Percentiles rank a stretch among this genome's conserved stretches.
phyloP scores from a whole-genome alignment of 2,888 invertebrate species.

The Ctena decussata region DNA sequence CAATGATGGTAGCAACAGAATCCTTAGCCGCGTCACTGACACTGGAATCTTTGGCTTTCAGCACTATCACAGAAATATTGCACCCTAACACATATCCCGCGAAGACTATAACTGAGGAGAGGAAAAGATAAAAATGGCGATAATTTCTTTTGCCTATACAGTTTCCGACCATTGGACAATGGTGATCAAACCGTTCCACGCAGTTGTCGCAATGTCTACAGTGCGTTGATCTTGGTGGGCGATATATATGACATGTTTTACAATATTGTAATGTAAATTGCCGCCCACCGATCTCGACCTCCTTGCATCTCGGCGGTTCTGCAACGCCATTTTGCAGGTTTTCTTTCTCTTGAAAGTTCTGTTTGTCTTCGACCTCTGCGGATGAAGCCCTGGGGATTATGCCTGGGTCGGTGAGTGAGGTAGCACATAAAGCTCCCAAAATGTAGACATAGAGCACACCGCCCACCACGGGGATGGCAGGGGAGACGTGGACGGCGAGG shows the following conservation, averaged over 20 bases:
- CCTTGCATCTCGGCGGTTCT: background rate
- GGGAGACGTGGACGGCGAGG: background rate
- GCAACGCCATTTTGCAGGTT: background rate
- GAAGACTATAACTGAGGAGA: background rate
- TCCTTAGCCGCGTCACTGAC: background rate
- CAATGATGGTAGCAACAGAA: background rate
- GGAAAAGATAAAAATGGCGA: background rate
- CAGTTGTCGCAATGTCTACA: background rate
- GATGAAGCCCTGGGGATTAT: background rate
- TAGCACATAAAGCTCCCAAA: background rate
- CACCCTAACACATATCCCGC: background rate
- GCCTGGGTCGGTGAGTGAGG: background rate
- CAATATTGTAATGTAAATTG: background rate
- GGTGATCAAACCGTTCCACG: background rate
- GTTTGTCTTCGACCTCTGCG: background rate
- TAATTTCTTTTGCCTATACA: background rate
- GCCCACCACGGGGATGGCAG: background rate
- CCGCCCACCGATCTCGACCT: background rate
- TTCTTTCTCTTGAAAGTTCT: background rate
- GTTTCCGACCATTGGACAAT: background rate
- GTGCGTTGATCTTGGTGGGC: background rate
- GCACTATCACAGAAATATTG: background rate
- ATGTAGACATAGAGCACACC: background rate
- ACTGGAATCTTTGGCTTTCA: background rate
- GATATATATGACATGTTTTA: background rate